phyloP scores from a whole-genome alignment of 2,797 vertebrate genomes.

The Phylloscopus collybita region DNA sequence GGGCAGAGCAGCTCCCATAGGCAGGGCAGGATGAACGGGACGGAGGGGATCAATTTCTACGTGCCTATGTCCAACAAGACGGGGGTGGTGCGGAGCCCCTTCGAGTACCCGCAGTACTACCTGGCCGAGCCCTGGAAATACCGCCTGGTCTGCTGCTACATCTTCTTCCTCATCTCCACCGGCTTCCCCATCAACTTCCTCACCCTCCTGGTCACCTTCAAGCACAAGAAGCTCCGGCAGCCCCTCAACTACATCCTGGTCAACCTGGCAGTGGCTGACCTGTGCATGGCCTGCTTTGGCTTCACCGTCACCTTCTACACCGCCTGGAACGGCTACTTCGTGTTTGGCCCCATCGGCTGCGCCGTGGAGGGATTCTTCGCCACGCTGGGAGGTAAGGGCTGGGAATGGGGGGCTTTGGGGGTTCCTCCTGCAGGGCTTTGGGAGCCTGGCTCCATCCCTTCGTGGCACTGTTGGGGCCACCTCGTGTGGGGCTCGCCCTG shows the following conservation, averaged over 20 bases:
- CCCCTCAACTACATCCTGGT: conserved; percentile 86
- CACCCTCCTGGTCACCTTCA: conserved; percentile 80
- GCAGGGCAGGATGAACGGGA: conserved; percentile 79
- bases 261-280: conserved; percentile 83
- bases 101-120: conserved; percentile 81
- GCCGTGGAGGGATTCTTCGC: conserved; percentile 82
- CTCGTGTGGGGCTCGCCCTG: accelerated
- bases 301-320: conserved; percentile 83
- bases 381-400: conserved; percentile 78
- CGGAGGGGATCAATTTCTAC: conserved; percentile 84
- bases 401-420: not conserved
- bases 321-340: conserved; percentile 79
- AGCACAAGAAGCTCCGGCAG: conserved; percentile 85
- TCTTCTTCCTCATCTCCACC: conserved; percentile 82
- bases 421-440: not conserved
- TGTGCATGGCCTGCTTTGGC: conserved; percentile 81
- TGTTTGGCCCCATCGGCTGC: conserved; percentile 76
- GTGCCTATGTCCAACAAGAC: conserved; percentile 85
- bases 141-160: conserved; percentile 76
- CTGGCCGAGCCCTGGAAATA: conserved; percentile 77
- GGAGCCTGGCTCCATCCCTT: not conserved
- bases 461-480: accelerated
- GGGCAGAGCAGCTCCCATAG: not conserved
- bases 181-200: conserved; percentile 83
- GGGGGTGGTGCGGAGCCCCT: conserved; percentile 83